phyloP scores from a whole-genome alignment of 1,140 invertebrate species.

The Nautilus pompilius region DNA sequence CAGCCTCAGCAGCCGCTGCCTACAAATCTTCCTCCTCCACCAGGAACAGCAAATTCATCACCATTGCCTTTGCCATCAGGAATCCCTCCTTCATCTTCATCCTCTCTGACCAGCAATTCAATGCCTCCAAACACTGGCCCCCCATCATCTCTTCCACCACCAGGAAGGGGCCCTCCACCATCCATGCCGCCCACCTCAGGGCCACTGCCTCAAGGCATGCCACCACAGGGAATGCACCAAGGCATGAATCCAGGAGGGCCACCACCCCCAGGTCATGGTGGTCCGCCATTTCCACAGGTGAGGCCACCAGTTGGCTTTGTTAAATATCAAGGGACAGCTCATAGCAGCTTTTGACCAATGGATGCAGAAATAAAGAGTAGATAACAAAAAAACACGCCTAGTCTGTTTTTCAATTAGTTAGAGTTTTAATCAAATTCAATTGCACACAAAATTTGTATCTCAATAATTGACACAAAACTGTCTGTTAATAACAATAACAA shows the following conservation, averaged over 20 bases:
- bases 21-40: conserved; percentile 17
- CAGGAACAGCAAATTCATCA: conserved; percentile 20
- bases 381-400: too few species aligned
- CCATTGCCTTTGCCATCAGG: conserved; percentile 15
- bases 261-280: neutral
- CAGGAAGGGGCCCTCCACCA: conserved; percentile 11
- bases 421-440: too few species aligned
- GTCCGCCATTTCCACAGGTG: neutral
- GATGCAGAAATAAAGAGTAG: too few species aligned
- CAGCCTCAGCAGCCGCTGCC: conserved; percentile 24
- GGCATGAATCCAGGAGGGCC: neutral
- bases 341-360: too few species aligned
- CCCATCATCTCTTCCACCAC: conserved; percentile 12
- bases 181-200: conserved; percentile 9
- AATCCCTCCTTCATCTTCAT: conserved; percentile 5
- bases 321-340: too few species aligned
- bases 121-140: conserved; percentile 9
- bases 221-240: neutral
- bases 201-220: neutral
- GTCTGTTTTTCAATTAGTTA: too few species aligned
- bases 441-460: too few species aligned
- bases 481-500: too few species aligned
- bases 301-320: neutral
- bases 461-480: too few species aligned
- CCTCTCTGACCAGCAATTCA: neutral